Base-by-base conservation (phyloP, 2,797 vertebrate species). In the Nothura maculosa region DNA sequence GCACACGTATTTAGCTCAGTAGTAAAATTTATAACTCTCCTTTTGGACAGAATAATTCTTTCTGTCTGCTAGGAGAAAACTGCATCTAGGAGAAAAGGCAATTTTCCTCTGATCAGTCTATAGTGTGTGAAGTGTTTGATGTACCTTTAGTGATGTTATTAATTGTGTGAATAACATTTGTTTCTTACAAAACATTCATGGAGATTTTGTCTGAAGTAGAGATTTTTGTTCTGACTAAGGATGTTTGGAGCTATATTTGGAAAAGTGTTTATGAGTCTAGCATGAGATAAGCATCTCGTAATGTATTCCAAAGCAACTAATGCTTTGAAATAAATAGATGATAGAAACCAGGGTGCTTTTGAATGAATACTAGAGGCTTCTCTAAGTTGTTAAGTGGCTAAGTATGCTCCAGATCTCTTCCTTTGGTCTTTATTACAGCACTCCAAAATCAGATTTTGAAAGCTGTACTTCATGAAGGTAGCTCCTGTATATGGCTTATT, bases 1-100 rank as follows among this genome's bases (percentile, higher is more conserved):
- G 0, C 43, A 76, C 55, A 92, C 30, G 68, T 90, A 77, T 92
- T 91, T 94, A 88, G 60, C 73, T 42, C 50, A 45, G 74, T 75
- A 82, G 58, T 76, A 93, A 91, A 96, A 95, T 96, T 96, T 96
- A 93, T 86, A 91, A 84, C 24, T 54, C 50, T 75, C 40, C 42
- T 67, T 94, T 94, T 94, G 64, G 55, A 89, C 6, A 2, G 13
- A 19, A 45, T 93, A 95, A 87, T 88, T 94, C 91, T 94, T 95
- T 73, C 30, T 55, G 13, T 88, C 43, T 95, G 54, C 52, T 82
- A 66, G 67, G 20, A 92, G 36, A 87, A 94, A 91, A 80, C 50
- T 77, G 27, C 73, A 67, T 90, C 63, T 68, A 80, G 17, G 32
- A 70, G 67, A 64, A 63, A 88, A 96, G 43, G 16, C 22, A 61